phyloP scores from a whole-genome alignment of 2,888 invertebrate species.

The Villa cingulata region DNA sequence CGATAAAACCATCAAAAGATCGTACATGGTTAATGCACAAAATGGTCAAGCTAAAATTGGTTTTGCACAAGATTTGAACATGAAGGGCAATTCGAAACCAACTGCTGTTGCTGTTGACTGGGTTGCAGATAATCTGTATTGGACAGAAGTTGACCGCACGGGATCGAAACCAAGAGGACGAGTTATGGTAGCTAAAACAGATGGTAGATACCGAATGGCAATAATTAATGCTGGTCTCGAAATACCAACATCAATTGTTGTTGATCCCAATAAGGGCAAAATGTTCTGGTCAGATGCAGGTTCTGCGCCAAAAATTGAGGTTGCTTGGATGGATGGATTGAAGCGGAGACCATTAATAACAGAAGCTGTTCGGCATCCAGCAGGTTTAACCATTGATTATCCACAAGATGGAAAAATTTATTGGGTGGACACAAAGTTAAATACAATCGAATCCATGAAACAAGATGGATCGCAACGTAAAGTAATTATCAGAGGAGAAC shows the following conservation, averaged over 20 bases:
- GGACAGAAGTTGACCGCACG: conserved; percentile 73
- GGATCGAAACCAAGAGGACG: conserved; percentile 62
- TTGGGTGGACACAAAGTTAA: conserved; percentile 91
- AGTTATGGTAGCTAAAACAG: conserved; percentile 76
- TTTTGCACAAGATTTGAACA: conserved; percentile 73
- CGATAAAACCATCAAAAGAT: conserved; percentile 79
- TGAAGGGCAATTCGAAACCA: conserved; percentile 71
- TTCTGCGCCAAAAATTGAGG: conserved; percentile 81
- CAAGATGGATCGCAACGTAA: conserved; percentile 67
- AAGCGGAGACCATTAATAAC: conserved; percentile 69
- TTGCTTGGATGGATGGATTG: conserved; percentile 94
- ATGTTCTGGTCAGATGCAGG: conserved; percentile 94
- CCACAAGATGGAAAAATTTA: conserved; percentile 79
- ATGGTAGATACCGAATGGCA: conserved; percentile 76
- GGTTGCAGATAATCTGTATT: conserved; percentile 85
- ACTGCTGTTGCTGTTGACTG: conserved; percentile 88
- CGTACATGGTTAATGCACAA: conserved; percentile 71
- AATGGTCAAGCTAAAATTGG: conserved; percentile 66
- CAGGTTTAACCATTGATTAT: conserved; percentile 81
- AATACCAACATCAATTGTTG: conserved; percentile 73
- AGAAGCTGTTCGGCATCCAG: conserved; percentile 71
- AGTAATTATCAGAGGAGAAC: conserved; percentile 57
- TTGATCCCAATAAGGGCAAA: conserved; percentile 72
- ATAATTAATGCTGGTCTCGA: conserved; percentile 67
- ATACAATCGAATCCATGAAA: conserved; percentile 74